Percentiles rank a stretch among this genome's conserved stretches.
phyloP scores from a whole-genome alignment of 2,888 invertebrate species.

The Aporophyla nigra region DNA sequence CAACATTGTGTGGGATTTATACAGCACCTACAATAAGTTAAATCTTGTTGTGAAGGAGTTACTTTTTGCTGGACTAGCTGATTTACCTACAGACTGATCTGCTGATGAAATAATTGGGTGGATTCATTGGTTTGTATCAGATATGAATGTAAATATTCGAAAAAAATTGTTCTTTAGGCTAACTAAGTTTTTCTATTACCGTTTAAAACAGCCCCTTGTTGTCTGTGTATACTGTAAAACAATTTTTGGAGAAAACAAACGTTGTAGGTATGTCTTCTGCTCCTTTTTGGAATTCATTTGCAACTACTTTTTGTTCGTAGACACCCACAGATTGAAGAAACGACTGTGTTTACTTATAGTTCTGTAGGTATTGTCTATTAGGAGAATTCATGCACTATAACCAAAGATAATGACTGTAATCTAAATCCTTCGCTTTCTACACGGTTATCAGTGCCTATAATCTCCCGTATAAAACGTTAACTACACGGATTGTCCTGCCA shows the following conservation, averaged over 20 bases:
- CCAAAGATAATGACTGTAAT: slow-evolving; percentile 38
- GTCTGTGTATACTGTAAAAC: too few relatives aligned
- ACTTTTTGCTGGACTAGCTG: too few relatives aligned
- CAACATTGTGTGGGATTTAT: too few relatives aligned
- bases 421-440: slow-evolving; percentile 52
- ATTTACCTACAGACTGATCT: too few relatives aligned
- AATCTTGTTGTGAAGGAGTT: too few relatives aligned
- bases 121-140: too few relatives aligned
- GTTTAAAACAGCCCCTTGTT: not conserved
- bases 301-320: not conserved
- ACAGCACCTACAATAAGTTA: too few relatives aligned
- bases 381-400: slow-evolving; percentile 23
- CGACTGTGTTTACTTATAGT: not conserved
- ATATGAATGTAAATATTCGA: too few relatives aligned
- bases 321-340: not conserved
- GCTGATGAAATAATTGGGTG: too few relatives aligned
- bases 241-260: not conserved
- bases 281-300: not conserved
- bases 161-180: not conserved
- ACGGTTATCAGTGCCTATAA: slow-evolving; percentile 43
- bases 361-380: slow-evolving; percentile 1
- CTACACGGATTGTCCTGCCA: slow-evolving; percentile 30
- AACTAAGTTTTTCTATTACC: not conserved
- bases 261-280: not conserved
- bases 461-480: slow-evolving; percentile 51